A percentile compares a stretch with the other conserved stretches of the same genome.
These are phyloP conservation scores for Phataginus tetradactyla DNA, from an alignment of 2,797 vertebrate species.

Conservation along the genomic window DNA sequence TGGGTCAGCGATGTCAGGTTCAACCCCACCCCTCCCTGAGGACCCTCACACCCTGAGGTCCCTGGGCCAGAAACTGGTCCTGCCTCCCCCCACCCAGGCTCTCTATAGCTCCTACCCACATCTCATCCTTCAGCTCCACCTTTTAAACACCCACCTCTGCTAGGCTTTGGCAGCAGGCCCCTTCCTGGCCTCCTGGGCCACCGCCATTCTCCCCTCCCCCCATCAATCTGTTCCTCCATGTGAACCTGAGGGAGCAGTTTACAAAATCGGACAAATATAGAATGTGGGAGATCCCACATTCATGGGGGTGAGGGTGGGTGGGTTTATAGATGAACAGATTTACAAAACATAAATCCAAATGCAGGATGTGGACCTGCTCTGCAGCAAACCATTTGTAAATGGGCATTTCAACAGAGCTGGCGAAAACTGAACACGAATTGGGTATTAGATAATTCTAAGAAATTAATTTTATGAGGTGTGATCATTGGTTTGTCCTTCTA, in stretches of 20 bases:
- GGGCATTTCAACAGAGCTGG: not conserved
- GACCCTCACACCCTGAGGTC: not conserved
- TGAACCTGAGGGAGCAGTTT: not conserved
- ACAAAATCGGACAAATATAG: not conserved
- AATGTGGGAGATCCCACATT: not conserved
- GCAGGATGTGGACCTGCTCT: not conserved
- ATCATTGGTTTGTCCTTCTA: constrained; percentile 28
- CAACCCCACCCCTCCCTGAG: not conserved
- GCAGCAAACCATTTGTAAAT: not conserved
- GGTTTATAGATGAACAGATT: not conserved
- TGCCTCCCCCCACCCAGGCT: not conserved
- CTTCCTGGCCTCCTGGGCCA: not conserved
- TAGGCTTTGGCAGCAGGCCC: not conserved
- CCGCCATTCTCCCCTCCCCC: not conserved
- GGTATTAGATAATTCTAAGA: not conserved
- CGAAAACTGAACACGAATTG: not conserved
- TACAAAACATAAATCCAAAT: not conserved
- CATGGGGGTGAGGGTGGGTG: not conserved
- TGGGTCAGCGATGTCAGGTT: not conserved
- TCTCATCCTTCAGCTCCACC: not conserved
- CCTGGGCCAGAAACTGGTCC: not conserved
- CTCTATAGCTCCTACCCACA: not conserved
- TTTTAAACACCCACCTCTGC: not conserved
- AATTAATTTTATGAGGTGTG: not conserved
- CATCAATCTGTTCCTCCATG: not conserved